These are phyloP conservation scores for Palloptera scutellata DNA, from an alignment of 2,888 invertebrate species.

Conservation along the genomic window DNA sequence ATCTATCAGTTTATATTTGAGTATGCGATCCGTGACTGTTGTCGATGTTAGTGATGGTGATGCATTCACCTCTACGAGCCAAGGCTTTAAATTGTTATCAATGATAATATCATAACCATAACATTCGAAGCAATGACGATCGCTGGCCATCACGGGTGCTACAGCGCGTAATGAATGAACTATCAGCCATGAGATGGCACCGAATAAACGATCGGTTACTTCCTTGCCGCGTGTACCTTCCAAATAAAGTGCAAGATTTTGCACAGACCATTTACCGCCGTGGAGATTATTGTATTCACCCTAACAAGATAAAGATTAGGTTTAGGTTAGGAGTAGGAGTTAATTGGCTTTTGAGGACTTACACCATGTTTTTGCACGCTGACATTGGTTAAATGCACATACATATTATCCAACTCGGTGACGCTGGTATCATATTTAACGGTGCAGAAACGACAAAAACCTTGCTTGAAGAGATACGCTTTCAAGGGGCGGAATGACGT, in stretches of 20 bases:
- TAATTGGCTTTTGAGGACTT: constrained; percentile 32
- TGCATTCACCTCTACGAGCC: constrained; percentile 93
- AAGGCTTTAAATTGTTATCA: constrained; percentile 92
- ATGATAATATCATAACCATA: constrained; percentile 96
- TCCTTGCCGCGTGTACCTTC: constrained; percentile 90
- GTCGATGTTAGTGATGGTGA: constrained; percentile 95
- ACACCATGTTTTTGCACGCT: constrained; percentile 96
- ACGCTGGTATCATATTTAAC: constrained; percentile 92
- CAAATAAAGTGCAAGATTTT: constrained; percentile 87
- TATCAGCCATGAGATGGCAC: constrained; percentile 88
- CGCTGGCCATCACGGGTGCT: constrained; percentile 90
- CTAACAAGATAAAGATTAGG: constrained; percentile 34
- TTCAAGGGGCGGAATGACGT: constrained; percentile 93
- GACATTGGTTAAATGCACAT: constrained; percentile 94
- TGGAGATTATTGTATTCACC: constrained; percentile 93
- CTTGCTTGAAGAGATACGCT: constrained; percentile 89
- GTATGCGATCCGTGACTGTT: constrained; percentile 90
- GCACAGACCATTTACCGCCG: constrained; percentile 93
- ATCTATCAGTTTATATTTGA: constrained; percentile 93
- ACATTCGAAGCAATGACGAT: constrained; percentile 78
- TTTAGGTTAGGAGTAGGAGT: too few species aligned
- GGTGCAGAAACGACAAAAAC: constrained; percentile 96
- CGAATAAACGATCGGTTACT: constrained; percentile 87
- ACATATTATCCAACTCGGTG: constrained; percentile 89
- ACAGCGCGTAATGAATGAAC: constrained; percentile 94